phyloP scores from a whole-genome alignment of 2,113 vertebrate genomes.

The Crypturellus undulatus region DNA sequence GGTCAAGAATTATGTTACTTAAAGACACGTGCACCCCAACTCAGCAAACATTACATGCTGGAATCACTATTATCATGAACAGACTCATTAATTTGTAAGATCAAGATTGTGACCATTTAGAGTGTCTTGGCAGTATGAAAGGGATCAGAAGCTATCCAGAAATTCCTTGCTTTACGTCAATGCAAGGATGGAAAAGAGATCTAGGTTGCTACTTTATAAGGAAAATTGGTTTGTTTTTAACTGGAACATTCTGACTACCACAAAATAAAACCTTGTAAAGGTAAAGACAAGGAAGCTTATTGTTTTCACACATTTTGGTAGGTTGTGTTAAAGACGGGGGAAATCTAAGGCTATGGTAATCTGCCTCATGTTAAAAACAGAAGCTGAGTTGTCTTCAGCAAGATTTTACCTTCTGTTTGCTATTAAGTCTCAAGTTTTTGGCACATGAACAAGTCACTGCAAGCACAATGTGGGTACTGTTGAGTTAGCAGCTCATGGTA shows the following conservation, averaged over 20 bases:
- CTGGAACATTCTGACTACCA: not conserved
- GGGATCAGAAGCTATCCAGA: not conserved
- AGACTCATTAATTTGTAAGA: not conserved
- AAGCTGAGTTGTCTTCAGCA: not conserved
- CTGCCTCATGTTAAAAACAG: not conserved
- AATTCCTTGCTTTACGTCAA: not conserved
- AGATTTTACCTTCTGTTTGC: not conserved
- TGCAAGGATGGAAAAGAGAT: not conserved
- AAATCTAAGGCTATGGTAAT: not conserved
- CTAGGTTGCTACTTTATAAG: accelerated
- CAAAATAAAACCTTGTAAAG: not conserved
- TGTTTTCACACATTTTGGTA: not conserved
- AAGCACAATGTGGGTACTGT: not conserved
- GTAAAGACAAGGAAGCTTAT: not conserved
- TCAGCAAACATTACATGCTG: not conserved
- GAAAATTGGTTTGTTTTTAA: not conserved
- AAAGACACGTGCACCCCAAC: not conserved
- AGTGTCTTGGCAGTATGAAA: not conserved
- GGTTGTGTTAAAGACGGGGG: not conserved
- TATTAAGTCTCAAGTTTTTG: not conserved
- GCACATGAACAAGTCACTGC: not conserved
- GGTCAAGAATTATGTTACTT: not conserved
- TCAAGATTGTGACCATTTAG: accelerated
- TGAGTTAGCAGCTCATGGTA: not conserved
- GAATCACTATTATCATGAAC: not conserved